Evolutionary conservation across 2,113 vertebrate genomes (phyloP), one percentile per base, ranked within the genome.

Genomic region (Sciurus niger): DNA sequence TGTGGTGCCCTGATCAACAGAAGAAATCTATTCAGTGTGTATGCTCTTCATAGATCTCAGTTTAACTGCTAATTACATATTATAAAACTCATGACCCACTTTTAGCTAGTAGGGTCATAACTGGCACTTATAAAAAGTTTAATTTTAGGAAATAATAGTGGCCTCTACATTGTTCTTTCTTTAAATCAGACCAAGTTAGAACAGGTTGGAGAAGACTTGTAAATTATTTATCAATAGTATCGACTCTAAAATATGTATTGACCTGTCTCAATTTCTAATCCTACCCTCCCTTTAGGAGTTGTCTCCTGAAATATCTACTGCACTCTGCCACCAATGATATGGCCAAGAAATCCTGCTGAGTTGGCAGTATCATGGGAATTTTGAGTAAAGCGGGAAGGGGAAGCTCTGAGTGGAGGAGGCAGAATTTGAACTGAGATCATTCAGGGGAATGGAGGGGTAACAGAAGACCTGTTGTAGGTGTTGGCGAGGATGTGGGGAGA

Each of bases 181-280:
- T 25, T 92, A 92, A 92, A 86, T 40, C n/a, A 97, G 65, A 78
- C 67, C 73, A 94, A 95, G 34, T 18, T 40, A 92, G 51, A 92
- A 96, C 40, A 92, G 24, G 9, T 13, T 95, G 34, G 58, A 84
- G 14, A 82, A 70, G 32, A 20, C 60, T 89, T 91, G 4, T 55
- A 46, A 89, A 28, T 55, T 34, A 48, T 68, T 58, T 85, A 48
- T 74, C 20, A 80, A 84, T 84, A 95, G 77, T n/a, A 76, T 88
- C 32, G 51, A 2, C 37, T 94, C 1, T 63, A 73, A 95, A 87
- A 94, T 53, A 22, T 43, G 20, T 37, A 82, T 80, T 40, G 34
- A 2, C 17, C 22, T 60, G 8, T 58, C 32, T 95, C 48, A 68
- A 14, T 24, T 85, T n/a, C 20, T 34, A 86, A 37, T 48, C 87